Conservation (phyloP, 2,888 invertebrate genomes). For the Ormyrus thymus region DNA sequence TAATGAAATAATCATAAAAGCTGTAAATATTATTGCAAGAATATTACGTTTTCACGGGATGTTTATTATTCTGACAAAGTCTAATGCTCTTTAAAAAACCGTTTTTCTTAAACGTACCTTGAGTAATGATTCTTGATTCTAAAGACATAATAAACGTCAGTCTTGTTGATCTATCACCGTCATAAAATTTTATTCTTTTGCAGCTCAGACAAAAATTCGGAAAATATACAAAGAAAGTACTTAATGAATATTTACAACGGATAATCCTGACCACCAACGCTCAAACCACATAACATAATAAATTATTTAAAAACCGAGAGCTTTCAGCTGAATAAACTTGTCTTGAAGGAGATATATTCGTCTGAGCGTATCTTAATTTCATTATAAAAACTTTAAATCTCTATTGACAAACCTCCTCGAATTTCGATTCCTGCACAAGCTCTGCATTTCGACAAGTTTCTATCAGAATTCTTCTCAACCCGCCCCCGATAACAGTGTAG, state of each 20-base stretch:
- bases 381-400: background rate
- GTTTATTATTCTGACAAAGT: slow-evolving; percentile 42
- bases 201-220: slow-evolving; percentile 19
- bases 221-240: slow-evolving; percentile 32
- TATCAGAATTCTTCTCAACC: too few relatives aligned
- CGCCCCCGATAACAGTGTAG: too few relatives aligned
- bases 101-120: slow-evolving; percentile 9
- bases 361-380: slow-evolving; percentile 4
- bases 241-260: slow-evolving; percentile 44
- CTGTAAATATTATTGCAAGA: slow-evolving; percentile 15
- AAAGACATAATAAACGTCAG: slow-evolving; percentile 42
- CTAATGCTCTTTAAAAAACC: slow-evolving; percentile 7
- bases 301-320: slow-evolving; percentile 32
- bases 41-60: slow-evolving; percentile 10
- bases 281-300: slow-evolving; percentile 5
- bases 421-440: too few relatives aligned
- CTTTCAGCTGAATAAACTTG: slow-evolving; percentile 8
- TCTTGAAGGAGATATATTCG: background rate
- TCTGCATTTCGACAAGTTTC: too few relatives aligned
- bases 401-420: too few relatives aligned
- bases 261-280: slow-evolving; percentile 30
- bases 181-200: slow-evolving; percentile 31
- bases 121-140: slow-evolving; percentile 34
- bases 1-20: slow-evolving; percentile 21
- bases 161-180: slow-evolving; percentile 29